Evolutionary conservation across 1,140 invertebrate genomes (phyloP), one percentile per base, ranked within the genome.

Genomic region (Wasmannia auropunctata): DNA sequence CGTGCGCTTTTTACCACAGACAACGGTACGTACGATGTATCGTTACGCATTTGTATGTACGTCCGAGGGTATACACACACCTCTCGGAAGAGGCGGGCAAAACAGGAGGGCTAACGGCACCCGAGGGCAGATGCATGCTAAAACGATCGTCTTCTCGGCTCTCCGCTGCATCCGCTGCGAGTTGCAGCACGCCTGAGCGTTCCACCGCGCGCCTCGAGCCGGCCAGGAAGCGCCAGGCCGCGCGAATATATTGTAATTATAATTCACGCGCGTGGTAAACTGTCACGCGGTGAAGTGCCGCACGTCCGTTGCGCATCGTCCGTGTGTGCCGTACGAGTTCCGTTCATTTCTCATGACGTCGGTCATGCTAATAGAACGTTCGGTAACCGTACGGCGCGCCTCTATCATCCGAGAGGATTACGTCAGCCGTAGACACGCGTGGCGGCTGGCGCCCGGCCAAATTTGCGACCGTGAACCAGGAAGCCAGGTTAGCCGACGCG

Each of bases 201-300:
- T 46, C 8, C 37, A n/a, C n/a, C n/a, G n/a, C n/a, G n/a, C n/a
- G n/a, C n/a, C n/a, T n/a, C n/a, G n/a, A n/a, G 37, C 40, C 25
- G 51, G 60, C 37, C 67, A 83, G 79, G 77, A 81, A 72, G n/a
- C n/a, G n/a, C n/a, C n/a, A 46, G 16, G 37, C n/a, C 3, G 63
- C 62, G 79, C n/a, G n/a, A 60, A n/a, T n/a, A n/a, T 58, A 74
- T 31, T 25, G 34, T 46, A 83, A 83, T 83, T 83, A 83, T 74
- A 83, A 83, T 58, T 83, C 76, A 80, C 40, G 34, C 58, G 25
- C 31, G 40, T 51, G 28, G 79, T 25, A 28, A 54, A 81, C 43
- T 56, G 79, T 81, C 79, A 28, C 25, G 22, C 31, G 28, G 67
- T 43, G 1, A 40, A 70, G 40, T 40, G n/a, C 14, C 40, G n/a